Evolutionary conservation across 2,888 invertebrate species (phyloP), one percentile per base, ranked within the genome.

Genomic region (Acrobasis suavella): DNA sequence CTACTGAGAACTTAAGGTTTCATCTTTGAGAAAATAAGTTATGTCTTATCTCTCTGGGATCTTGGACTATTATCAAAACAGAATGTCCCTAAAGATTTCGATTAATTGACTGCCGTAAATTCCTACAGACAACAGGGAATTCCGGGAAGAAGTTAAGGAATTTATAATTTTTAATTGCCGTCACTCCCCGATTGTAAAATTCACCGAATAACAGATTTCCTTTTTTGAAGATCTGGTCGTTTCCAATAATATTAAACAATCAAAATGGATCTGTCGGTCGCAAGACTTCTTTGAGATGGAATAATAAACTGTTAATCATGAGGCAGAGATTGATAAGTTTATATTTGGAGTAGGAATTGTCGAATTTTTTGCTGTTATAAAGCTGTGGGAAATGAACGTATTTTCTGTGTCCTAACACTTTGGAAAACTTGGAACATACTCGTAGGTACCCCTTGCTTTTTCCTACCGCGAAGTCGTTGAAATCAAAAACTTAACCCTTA

Each of bases 101-200:
- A 17, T 56, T 42, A 56, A 56, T 56, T 22, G 22, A 56, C 42
- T 42, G 14, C 56, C 14, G 42, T 38, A 10, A 56, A 42, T 17
- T 42, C 39, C 38, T 17, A 14, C 42, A 2, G 15, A 15, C 17
- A 12, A 22, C 14, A 38, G 22, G 56, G 56, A 42, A 42, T 42
- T 56, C 42, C 17, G 22, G 38, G 55, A 17, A 10, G n/a, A 56
- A 56, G 46, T 56, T 42, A 42, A 2, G 22, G 42, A 56, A 42
- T 56, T 56, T 42, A 17, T 17, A 17, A 56, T 56, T 39, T 42
- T 22, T 46, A 56, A 56, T 56, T 56, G 55, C 55, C 55, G 15
- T 39, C 55, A 55, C 12, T 56, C 42, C 14, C 17, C 22, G 46
- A 56, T 42, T 42, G 56, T 56, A 15, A 56, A 56, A 56, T 56